A percentile compares a stretch with the other conserved stretches of the same genome.
Evolutionary conservation across 2,888 invertebrate species (phyloP).

Genomic region (Synanthedon myopaeformis): DNA sequence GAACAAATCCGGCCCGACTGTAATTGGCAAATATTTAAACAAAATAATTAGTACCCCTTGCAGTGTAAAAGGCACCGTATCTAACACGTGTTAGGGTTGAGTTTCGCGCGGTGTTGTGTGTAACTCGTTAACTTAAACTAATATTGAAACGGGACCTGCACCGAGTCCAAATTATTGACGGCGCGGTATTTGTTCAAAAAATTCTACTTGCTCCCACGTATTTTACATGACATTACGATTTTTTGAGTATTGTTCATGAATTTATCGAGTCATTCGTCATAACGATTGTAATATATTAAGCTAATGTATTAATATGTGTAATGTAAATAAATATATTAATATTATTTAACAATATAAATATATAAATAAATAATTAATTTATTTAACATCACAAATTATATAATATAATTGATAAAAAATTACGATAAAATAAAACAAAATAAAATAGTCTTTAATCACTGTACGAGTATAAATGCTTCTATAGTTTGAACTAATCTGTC

Average conservation of each 20-base stretch:
- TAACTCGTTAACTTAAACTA: conserved; percentile 9
- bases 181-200: conserved; percentile 6
- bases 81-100: background rate
- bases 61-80: background rate
- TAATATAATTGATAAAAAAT: no score
- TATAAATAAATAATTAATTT: no score
- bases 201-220: conserved; percentile 5
- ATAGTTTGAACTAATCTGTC: no score
- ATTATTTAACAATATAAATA: no score
- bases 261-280: no score
- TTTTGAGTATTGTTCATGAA: background rate
- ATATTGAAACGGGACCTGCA: conserved; percentile 7
- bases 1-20: conserved; percentile 17
- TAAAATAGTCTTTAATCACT: no score
- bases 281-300: no score
- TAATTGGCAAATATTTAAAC: conserved; percentile 33
- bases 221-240: conserved; percentile 1
- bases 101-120: background rate
- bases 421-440: no score
- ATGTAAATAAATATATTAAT: no score
- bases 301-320: no score
- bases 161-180: conserved; percentile 8
- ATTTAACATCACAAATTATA: no score
- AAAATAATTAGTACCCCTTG: conserved; percentile 22
- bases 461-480: no score